Evolutionary conservation across 2,888 invertebrate genomes (phyloP), one percentile per base, ranked within the genome.

Genomic region (Andrena marginata): DNA sequence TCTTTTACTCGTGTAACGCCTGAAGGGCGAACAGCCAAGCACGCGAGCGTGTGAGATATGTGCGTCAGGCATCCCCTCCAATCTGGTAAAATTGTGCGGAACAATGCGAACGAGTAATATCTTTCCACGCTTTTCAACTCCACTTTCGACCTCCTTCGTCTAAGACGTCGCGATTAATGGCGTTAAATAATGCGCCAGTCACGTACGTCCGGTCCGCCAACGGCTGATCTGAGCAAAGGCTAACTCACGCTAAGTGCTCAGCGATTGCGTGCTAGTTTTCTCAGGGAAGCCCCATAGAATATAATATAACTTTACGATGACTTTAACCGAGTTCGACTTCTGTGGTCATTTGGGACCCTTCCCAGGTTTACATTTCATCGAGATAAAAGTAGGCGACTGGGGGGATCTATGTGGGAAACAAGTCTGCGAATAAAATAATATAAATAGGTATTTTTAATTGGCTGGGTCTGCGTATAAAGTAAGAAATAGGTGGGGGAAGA

Each of bases 41-140:
- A 85, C 84, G 85, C 84, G 56, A 85, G 62, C 79, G 54, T 56
- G 35, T 71, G 71, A 79, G 79, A 84, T 80, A 83, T 73, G 80
- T 59, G 71, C 65, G 62, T 69, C 77, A 80, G 72, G 48, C 54
- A 69, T 16, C 42, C 42, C 16, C 42, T 49, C 29, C 60, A 29
- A 33, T 56, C 26, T 54, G 42, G 20, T 23, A 48, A 54, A 48
- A 73, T 72, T 69, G 56, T 68, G 26, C 26, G 75, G 60, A 54
- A n/a, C 68, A 60, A 60, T 77, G 48, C 72, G 73, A 31, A 60
- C 62, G 64, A 49, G 74, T 74, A 83, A 80, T 86, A 84, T 86
- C 80, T 84, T 77, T 62, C 68, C 77, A 73, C 54, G 60, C 26
- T 80, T 74, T 77, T 81, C 75, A 64, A 62, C 51, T 59, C 35